Conservation (phyloP, 2,888 invertebrate genomes). For the Pristionchus fissidentatus region DNA sequence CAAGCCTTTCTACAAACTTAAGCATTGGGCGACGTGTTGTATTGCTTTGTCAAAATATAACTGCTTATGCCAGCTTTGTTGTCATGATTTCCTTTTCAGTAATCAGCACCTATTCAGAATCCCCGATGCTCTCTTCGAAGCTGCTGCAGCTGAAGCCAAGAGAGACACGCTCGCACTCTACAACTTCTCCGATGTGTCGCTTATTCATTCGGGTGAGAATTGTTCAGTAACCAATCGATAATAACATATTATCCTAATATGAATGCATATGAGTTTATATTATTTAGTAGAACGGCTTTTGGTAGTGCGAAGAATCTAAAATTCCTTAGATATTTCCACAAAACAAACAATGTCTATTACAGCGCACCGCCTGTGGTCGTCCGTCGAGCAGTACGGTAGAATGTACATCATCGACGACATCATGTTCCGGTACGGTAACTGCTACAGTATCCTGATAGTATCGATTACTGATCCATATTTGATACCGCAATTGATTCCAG, state of each 20-base stretch:
- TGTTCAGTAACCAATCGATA: background rate
- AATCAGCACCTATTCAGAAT: constrained; percentile 53
- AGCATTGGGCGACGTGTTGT: too few relatives aligned
- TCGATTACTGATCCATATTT: background rate
- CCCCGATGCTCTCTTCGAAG: constrained; percentile 67
- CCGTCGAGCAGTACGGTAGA: constrained; percentile 46
- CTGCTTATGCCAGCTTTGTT: background rate
- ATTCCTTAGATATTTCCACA: too few relatives aligned
- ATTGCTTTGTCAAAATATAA: background rate
- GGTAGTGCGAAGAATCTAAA: too few relatives aligned
- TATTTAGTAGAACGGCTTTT: too few relatives aligned
- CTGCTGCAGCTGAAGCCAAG: constrained; percentile 69
- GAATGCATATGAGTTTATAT: background rate
- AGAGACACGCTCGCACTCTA: constrained; percentile 65
- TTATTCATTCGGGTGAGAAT: constrained; percentile 44
- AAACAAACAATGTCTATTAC: background rate
- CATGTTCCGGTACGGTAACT: constrained; percentile 10
- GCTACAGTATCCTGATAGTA: background rate
- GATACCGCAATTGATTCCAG: background rate
- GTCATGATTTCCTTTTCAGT: background rate
- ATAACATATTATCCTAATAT: background rate
- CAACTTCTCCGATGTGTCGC: constrained; percentile 66
- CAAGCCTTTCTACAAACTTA: too few relatives aligned
- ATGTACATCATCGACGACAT: constrained; percentile 43
- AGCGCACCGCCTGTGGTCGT: constrained; percentile 48